A percentile compares a stretch with the other conserved stretches of the same genome.
Conservation (phyloP, 1,140 invertebrate species). For the Hyposmocoma kahamanoa region DNA sequence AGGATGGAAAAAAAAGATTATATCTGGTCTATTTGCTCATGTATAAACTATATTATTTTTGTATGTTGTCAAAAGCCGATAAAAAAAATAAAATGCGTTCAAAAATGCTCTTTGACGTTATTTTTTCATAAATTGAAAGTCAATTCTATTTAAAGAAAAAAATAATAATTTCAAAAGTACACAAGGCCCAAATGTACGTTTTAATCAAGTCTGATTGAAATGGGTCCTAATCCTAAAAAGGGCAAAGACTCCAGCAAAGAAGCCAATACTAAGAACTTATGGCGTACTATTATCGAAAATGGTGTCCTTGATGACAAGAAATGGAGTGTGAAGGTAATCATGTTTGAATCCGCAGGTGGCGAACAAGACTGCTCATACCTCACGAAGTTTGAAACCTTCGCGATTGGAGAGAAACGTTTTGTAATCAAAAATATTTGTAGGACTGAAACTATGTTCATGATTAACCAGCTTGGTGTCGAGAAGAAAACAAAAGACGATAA, state of each 20-base stretch:
- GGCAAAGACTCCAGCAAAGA: too few species aligned
- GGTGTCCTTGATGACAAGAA: conserved; percentile 38
- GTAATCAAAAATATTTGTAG: conserved; percentile 69
- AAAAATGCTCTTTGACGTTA: too few species aligned
- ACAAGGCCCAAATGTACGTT: too few species aligned
- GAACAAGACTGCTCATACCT: conserved; percentile 61
- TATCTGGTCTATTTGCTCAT: too few species aligned
- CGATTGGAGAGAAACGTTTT: conserved; percentile 56
- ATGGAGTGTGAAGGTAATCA: conserved; percentile 53
- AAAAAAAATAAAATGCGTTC: too few species aligned
- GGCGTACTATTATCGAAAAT: conserved; percentile 47
- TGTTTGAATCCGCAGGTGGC: conserved; percentile 54
- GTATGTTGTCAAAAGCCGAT: too few species aligned
- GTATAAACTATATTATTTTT: too few species aligned
- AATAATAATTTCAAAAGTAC: conserved; percentile 3
- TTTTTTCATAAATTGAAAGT: too few species aligned
- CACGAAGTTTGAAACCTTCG: conserved; percentile 58
- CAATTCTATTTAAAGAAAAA: too few species aligned
- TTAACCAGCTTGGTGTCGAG: conserved; percentile 59
- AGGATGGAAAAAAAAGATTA: too few species aligned
- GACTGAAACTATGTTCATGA: conserved; percentile 66
- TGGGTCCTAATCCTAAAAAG: conserved; percentile 55
- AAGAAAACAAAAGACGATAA: conserved; percentile 62
- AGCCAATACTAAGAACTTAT: conserved; percentile 43
- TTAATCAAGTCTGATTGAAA: too few species aligned